Conservation (phyloP, 1,140 invertebrate genomes). For the Zophobas morio region DNA sequence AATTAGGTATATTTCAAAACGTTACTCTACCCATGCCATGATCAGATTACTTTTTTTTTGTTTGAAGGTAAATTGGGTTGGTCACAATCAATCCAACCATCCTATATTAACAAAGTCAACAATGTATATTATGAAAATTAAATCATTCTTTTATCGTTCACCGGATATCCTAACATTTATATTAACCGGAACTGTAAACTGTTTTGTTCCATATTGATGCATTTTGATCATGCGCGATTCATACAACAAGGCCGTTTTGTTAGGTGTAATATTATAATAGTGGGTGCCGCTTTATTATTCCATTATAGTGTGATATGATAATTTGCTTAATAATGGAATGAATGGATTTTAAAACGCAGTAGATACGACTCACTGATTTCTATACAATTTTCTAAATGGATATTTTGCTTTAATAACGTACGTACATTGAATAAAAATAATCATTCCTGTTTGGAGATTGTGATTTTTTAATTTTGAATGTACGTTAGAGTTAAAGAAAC, state of each 20-base stretch:
- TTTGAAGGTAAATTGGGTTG: constrained; percentile 20
- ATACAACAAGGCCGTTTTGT: constrained; percentile 50
- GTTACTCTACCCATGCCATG: neutral
- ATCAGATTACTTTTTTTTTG: constrained; percentile 23
- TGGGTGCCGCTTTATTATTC: constrained; percentile 49
- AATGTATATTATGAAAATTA: constrained; percentile 54
- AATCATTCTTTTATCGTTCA: constrained; percentile 52
- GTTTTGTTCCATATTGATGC: constrained; percentile 52
- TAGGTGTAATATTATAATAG: constrained; percentile 49
- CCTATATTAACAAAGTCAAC: constrained; percentile 50
- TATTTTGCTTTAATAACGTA: constrained; percentile 4
- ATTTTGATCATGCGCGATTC: constrained; percentile 44
- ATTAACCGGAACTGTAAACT: constrained; percentile 53
- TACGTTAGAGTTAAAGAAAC: too few species aligned
- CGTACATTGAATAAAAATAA: too few species aligned
- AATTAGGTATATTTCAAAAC: neutral
- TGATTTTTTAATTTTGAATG: too few species aligned
- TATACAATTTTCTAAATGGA: constrained; percentile 38
- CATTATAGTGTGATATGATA: constrained; percentile 54
- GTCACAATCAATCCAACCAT: constrained; percentile 48
- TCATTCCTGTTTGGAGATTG: too few species aligned
- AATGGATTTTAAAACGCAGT: constrained; percentile 48
- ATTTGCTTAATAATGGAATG: constrained; percentile 51
- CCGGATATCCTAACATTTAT: constrained; percentile 56
- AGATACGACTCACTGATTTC: constrained; percentile 47